Percentiles rank a stretch among this genome's conserved stretches.
Conservation (phyloP, 2,888 invertebrate species). For the Ditula angustiorana region DNA sequence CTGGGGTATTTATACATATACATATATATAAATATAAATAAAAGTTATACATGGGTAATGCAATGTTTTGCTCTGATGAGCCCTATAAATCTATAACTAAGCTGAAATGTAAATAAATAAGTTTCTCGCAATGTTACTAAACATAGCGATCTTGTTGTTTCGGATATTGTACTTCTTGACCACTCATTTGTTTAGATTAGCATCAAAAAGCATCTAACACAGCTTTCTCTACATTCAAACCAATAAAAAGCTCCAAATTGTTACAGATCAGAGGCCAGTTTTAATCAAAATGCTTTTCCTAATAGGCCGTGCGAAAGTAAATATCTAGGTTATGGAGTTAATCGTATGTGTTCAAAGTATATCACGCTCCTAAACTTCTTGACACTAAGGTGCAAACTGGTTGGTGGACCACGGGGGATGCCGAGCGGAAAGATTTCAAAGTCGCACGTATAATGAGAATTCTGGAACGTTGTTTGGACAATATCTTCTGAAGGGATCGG, state of each 20-base stretch:
- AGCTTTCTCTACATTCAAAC: constrained; percentile 34
- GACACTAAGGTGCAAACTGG: constrained; percentile 19
- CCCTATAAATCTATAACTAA: too few species aligned
- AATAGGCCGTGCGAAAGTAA: constrained; percentile 11
- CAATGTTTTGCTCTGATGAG: too few species aligned
- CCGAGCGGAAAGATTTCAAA: background rate
- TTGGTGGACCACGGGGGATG: background rate
- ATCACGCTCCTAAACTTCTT: constrained; percentile 18
- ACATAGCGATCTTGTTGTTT: background rate
- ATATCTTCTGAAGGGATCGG: too few species aligned
- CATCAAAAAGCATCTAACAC: background rate
- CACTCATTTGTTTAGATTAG: background rate
- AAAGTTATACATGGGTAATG: too few species aligned
- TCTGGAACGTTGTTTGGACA: too few species aligned
- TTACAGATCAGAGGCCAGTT: constrained; percentile 19
- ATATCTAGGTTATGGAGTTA: constrained; percentile 30
- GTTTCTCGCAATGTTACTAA: too few species aligned
- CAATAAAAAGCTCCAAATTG: constrained; percentile 5
- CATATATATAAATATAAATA: too few species aligned
- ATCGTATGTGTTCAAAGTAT: constrained; percentile 18
- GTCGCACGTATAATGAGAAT: too few species aligned
- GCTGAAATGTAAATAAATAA: too few species aligned
- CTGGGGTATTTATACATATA: too few species aligned
- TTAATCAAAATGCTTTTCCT: constrained; percentile 13
- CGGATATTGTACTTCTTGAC: background rate